A percentile compares a stretch with the other conserved stretches of the same genome.
phyloP scores from a whole-genome alignment of 2,888 invertebrate genomes.

The Melinaea marsaeus region DNA sequence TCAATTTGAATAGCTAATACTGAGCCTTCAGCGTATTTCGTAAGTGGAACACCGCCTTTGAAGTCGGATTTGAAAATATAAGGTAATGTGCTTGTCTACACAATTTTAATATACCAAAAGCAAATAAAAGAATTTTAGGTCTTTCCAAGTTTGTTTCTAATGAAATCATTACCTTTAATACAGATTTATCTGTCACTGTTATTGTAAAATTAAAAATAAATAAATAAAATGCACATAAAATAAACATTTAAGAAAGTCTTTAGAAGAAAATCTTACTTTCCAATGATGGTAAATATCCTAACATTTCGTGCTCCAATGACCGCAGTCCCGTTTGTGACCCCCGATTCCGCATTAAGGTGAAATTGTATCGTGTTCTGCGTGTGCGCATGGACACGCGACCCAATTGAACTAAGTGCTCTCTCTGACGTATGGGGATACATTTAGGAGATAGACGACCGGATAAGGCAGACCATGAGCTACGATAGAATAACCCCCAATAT shows the following conservation, averaged over 20 bases:
- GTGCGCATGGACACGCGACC: slow-evolving; percentile 46
- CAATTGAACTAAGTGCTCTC: slow-evolving; percentile 57
- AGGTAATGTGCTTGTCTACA: slow-evolving; percentile 3
- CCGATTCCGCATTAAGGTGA: slow-evolving; percentile 47
- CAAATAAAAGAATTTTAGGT: background rate
- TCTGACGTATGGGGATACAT: slow-evolving; percentile 56
- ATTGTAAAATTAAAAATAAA: too few species aligned
- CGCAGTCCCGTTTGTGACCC: slow-evolving; percentile 32
- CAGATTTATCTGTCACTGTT: too few species aligned
- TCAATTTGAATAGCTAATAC: slow-evolving; percentile 63
- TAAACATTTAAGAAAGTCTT: too few species aligned
- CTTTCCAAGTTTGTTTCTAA: too few species aligned
- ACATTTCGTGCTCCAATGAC: slow-evolving; percentile 31
- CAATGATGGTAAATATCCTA: slow-evolving; percentile 9
- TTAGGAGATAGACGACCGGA: slow-evolving; percentile 32
- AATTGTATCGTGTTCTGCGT: slow-evolving; percentile 47
- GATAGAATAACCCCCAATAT: slow-evolving; percentile 30
- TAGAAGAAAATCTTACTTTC: background rate
- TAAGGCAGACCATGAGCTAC: slow-evolving; percentile 33
- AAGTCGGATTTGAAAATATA: slow-evolving; percentile 9
- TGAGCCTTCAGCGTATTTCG: slow-evolving; percentile 61
- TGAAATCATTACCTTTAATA: too few species aligned
- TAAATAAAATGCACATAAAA: too few species aligned
- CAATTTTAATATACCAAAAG: background rate
- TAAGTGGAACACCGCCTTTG: slow-evolving; percentile 52